Percentiles rank a stretch among this genome's conserved stretches.
Conservation (phyloP, 2,888 invertebrate genomes). For the Pyrocoelia pectoralis region DNA sequence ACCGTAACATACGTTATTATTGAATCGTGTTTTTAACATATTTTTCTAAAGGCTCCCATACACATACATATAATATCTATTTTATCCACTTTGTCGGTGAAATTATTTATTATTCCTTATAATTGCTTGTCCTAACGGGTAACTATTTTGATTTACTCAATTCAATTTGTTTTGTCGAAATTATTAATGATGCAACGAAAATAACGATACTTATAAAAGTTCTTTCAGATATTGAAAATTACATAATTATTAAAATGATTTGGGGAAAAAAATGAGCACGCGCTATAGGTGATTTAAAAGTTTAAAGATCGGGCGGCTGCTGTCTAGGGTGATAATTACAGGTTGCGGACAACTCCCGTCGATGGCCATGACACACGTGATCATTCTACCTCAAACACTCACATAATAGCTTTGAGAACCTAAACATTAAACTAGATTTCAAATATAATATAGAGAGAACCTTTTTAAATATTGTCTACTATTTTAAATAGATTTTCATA, state of each 20-base stretch:
- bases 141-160: constrained; percentile 5
- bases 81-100: constrained; percentile 7
- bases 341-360: constrained; percentile 48
- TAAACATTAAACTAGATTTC: constrained; percentile 44
- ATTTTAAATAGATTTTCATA: background rate
- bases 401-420: constrained; percentile 33
- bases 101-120: constrained; percentile 13
- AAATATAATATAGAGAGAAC: constrained; percentile 43
- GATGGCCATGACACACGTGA: constrained; percentile 49
- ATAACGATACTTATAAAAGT: background rate
- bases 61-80: background rate
- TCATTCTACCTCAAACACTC: constrained; percentile 49
- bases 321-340: constrained; percentile 55
- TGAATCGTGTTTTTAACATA: constrained; percentile 12
- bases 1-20: constrained; percentile 12
- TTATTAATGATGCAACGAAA: background rate
- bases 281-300: constrained; percentile 48
- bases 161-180: constrained; percentile 6
- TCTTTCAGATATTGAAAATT: background rate
- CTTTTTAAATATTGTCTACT: constrained; percentile 14
- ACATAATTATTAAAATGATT: constrained; percentile 1
- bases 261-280: constrained; percentile 27
- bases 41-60: constrained; percentile 1
- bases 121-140: constrained; percentile 10
- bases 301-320: constrained; percentile 49